Evolutionary conservation across 92 coral and sea anemone species (phyloP).

Genomic region (Nematostella vectensis): DNA sequence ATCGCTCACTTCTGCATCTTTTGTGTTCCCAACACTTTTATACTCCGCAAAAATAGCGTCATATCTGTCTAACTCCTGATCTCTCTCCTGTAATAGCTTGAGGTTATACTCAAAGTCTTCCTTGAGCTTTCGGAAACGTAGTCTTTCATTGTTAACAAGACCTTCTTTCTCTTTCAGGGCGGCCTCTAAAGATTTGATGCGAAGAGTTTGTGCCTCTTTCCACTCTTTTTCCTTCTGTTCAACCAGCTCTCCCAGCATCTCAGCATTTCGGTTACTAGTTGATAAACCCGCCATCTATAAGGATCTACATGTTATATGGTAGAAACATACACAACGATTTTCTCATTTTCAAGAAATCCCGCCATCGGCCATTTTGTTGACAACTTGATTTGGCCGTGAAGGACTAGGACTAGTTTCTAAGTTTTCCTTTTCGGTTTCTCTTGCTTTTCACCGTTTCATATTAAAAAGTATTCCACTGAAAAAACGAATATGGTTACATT

Average conservation of each 20-base stretch:
- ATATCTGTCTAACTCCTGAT: constrained; percentile 69
- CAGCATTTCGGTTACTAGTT: too few relatives aligned
- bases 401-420: too few relatives aligned
- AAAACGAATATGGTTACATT: too few relatives aligned
- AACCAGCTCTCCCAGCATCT: constrained; percentile 61
- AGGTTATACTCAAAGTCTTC: constrained; percentile 95
- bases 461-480: too few relatives aligned
- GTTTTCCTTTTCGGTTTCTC: too few relatives aligned
- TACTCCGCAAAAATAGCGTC: constrained; percentile 66
- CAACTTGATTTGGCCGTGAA: too few relatives aligned
- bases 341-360: too few relatives aligned
- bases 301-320: too few relatives aligned
- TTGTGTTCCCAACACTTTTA: constrained; percentile 44
- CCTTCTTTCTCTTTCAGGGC: constrained; percentile 65
- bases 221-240: constrained; percentile 93
- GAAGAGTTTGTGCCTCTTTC: constrained; percentile 79
- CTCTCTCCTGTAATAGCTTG: constrained; percentile 74
- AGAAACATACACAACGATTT: too few relatives aligned
- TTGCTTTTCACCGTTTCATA: too few relatives aligned
- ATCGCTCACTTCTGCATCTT: constrained; percentile 85
- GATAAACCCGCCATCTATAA: too few relatives aligned
- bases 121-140: constrained; percentile 76
- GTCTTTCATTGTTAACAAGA: constrained; percentile 59
- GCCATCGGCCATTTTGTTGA: constrained; percentile 9
- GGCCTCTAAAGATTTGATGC: constrained; percentile 50